A percentile compares a stretch with the other conserved stretches of the same genome.
Conservation (phyloP, 2,113 vertebrate genomes). For the Megaptera novaeangliae region DNA sequence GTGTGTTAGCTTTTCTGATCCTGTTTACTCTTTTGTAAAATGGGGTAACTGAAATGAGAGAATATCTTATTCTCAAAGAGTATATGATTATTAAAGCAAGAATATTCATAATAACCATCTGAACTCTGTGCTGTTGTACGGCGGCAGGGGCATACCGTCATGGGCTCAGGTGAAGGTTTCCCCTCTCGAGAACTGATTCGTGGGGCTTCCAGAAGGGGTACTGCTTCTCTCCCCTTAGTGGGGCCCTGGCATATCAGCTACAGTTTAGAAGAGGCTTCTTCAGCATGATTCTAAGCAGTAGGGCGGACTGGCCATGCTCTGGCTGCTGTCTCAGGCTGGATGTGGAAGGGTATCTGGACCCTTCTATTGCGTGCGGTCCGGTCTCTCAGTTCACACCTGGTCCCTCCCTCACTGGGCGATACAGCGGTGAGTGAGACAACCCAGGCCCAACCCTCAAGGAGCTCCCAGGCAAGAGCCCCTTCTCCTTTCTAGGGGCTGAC, state of each 20-base stretch:
- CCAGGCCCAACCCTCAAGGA: too few species aligned
- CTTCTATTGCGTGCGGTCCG: neutral
- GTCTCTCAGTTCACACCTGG: neutral
- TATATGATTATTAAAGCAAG: neutral
- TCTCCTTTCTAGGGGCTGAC: neutral
- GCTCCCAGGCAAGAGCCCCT: neutral
- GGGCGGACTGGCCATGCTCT: accelerated
- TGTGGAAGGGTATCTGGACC: neutral
- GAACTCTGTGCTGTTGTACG: accelerated
- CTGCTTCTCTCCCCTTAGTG: accelerated
- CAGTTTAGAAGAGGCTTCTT: neutral
- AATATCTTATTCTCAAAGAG: neutral
- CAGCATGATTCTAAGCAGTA: accelerated
- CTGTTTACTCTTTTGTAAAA: neutral
- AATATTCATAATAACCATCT: neutral
- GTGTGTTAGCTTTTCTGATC: neutral
- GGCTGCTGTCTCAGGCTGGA: neutral
- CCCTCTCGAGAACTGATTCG: neutral
- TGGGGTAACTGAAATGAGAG: neutral
- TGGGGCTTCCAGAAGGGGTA: neutral
- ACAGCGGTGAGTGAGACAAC: too few species aligned
- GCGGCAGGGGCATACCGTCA: accelerated
- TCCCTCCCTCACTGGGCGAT: neutral
- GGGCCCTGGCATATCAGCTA: neutral
- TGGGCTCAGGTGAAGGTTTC: neutral